These are phyloP conservation scores for Chrysochloris asiatica DNA, from an alignment of 2,113 vertebrate species.

Conservation along the genomic window DNA sequence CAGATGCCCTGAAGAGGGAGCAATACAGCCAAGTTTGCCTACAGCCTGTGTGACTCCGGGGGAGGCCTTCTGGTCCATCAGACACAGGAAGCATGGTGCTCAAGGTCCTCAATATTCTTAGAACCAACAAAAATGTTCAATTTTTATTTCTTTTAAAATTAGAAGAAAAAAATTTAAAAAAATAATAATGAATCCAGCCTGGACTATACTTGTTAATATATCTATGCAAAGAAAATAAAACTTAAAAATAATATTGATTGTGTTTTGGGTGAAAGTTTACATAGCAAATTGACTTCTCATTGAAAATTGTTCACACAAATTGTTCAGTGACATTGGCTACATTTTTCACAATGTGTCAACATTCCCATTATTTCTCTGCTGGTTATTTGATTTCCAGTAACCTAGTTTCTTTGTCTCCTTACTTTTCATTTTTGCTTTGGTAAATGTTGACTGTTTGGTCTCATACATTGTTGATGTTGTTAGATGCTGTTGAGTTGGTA, in stretches of 20 bases:
- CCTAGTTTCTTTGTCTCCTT: too few relatives aligned
- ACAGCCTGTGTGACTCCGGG: not conserved
- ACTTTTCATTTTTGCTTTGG: too few relatives aligned
- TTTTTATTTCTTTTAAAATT: not conserved
- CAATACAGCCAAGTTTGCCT: not conserved
- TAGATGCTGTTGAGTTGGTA: too few relatives aligned
- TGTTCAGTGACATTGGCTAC: not conserved
- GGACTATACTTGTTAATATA: too few relatives aligned
- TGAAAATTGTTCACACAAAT: not conserved
- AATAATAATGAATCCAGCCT: not conserved
- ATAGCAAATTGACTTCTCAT: not conserved
- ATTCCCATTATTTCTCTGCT: too few relatives aligned
- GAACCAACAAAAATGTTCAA: not conserved
- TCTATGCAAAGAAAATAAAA: too few relatives aligned
- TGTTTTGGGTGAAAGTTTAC: not conserved
- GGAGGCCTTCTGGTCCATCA: not conserved
- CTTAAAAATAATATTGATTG: not conserved
- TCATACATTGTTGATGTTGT: too few relatives aligned
- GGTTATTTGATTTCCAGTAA: too few relatives aligned
- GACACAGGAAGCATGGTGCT: not conserved
- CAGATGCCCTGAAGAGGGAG: rapidly evolving
- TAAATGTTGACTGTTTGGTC: too few relatives aligned
- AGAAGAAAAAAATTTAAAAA: not conserved
- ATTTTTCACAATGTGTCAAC: too few relatives aligned
- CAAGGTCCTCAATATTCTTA: not conserved